phyloP scores from a whole-genome alignment of 2,113 vertebrate genomes.

The Stomatorhinus ivindoensis region DNA sequence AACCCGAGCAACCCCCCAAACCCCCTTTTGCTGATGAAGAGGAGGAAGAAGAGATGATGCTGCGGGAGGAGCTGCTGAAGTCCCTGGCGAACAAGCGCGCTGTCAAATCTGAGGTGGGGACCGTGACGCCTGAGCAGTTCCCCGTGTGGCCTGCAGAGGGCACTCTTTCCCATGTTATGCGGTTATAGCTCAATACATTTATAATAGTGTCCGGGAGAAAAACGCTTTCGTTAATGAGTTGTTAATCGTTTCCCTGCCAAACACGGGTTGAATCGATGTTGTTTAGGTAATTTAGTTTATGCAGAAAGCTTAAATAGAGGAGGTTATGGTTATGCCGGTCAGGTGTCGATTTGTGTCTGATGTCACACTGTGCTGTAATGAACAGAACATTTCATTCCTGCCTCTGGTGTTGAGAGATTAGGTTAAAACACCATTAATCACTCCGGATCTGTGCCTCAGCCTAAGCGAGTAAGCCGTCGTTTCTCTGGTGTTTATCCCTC shows the following conservation, averaged over 20 bases:
- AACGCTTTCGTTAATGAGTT: neutral
- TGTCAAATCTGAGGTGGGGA: conserved; percentile 64
- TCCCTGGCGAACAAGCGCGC: conserved; percentile 83
- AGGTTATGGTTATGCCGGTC: neutral
- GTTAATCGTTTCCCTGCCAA: neutral
- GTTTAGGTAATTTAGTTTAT: neutral
- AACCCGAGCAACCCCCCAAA: conserved; percentile 82
- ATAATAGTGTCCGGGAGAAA: neutral
- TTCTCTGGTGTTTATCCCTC: neutral
- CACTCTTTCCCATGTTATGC: neutral
- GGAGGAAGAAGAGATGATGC: conserved; percentile 96
- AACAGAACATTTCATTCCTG: neutral
- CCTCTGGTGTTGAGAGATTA: neutral
- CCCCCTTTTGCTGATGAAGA: conserved; percentile 95
- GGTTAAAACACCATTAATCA: neutral
- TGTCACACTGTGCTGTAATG: neutral
- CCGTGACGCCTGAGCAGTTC: neutral
- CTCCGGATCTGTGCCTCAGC: neutral
- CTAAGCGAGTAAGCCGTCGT: neutral
- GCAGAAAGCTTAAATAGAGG: neutral
- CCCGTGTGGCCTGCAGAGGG: neutral
- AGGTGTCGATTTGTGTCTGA: neutral
- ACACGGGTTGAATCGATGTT: neutral
- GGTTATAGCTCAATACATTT: neutral
- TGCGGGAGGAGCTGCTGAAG: conserved; percentile 88